These are phyloP conservation scores for Xenus cinereus DNA, from an alignment of 2,113 vertebrate species.

Conservation along the genomic window DNA sequence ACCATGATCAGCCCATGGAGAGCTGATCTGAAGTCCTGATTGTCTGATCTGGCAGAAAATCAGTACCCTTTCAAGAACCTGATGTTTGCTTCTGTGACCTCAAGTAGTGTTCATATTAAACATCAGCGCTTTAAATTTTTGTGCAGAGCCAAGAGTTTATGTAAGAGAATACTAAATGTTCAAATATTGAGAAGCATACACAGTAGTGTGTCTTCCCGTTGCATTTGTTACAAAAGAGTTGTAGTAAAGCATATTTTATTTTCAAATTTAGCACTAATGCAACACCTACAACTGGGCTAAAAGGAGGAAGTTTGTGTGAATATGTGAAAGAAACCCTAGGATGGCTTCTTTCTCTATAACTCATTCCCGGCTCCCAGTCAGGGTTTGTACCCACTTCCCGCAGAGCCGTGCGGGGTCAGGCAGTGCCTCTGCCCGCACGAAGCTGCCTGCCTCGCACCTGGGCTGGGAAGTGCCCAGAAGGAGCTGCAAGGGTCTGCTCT, in stretches of 20 bases:
- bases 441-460: not conserved
- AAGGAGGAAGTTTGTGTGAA: not conserved
- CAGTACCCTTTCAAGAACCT: not conserved
- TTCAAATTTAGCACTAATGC: not conserved
- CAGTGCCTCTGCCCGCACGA: not conserved
- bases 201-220: not conserved
- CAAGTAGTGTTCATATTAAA: not conserved
- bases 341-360: not conserved
- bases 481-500: not conserved
- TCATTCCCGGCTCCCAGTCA: not conserved
- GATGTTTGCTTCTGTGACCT: not conserved
- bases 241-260: not conserved
- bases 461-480: not conserved
- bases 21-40: not conserved
- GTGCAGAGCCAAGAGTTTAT: not conserved
- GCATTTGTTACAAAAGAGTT: not conserved
- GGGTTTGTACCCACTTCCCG: not conserved
- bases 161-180: not conserved
- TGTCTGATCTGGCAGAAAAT: not conserved
- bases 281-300: not conserved
- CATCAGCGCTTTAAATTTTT: not conserved
- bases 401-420: accelerated
- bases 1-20: accelerated
- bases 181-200: not conserved
- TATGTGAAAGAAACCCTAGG: not conserved